A percentile compares a stretch with the other conserved stretches of the same genome.
Conservation (phyloP, 2,888 invertebrate genomes). For the Odontocolon sp. region DNA sequence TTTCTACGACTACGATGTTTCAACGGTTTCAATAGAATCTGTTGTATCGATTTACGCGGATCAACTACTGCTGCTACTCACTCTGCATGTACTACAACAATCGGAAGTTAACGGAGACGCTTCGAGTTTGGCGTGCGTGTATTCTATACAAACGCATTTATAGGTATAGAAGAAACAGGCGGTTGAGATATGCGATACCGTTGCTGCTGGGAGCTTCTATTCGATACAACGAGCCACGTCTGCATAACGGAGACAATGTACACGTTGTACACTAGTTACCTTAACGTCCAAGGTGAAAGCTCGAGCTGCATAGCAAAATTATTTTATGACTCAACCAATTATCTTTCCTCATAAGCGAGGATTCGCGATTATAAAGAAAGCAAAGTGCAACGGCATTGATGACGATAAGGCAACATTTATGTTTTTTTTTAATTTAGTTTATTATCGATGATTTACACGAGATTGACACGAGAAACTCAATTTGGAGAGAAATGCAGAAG, state of each 20-base stretch:
- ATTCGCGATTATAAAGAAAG: conserved; percentile 1
- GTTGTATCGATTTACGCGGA: conserved; percentile 25
- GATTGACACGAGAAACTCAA: no score
- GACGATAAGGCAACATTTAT: neutral
- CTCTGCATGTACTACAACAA: neutral
- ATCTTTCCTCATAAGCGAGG: conserved; percentile 13
- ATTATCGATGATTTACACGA: no score
- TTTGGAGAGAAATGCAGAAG: no score
- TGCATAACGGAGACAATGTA: conserved; percentile 28
- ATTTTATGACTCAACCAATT: conserved; percentile 40
- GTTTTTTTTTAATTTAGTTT: no score
- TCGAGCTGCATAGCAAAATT: conserved; percentile 23
- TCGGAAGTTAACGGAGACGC: conserved; percentile 35
- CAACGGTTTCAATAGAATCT: conserved; percentile 3
- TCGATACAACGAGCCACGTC: conserved; percentile 27
- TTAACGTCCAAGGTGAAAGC: conserved; percentile 45
- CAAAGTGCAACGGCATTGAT: neutral
- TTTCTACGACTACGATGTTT: neutral
- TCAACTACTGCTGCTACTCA: neutral
- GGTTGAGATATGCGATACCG: conserved; percentile 51
- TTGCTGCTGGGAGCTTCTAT: conserved; percentile 45
- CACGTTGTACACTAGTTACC: neutral
- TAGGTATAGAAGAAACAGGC: conserved; percentile 17
- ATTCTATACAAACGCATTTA: conserved; percentile 16
- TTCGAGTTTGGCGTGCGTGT: neutral